These are phyloP conservation scores for Arge pagana DNA, from an alignment of 2,888 invertebrate species.

Conservation along the genomic window DNA sequence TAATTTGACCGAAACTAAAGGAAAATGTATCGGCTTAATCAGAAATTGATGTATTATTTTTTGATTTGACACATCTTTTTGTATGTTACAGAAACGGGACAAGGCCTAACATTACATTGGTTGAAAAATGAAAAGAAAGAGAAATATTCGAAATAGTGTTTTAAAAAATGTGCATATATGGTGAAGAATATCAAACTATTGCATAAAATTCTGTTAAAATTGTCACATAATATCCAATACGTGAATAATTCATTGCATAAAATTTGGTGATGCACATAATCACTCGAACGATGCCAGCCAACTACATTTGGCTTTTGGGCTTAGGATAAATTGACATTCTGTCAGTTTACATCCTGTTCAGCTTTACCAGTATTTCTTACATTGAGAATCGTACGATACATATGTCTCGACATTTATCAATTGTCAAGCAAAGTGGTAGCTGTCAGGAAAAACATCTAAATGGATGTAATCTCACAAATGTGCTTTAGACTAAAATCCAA, in stretches of 20 bases:
- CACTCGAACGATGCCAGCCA: slow-evolving; percentile 45
- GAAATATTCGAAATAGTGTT: too few species aligned
- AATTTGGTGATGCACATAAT: slow-evolving; percentile 16
- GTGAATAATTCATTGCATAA: slow-evolving; percentile 2
- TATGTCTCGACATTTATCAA: background rate
- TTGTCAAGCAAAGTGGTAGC: slow-evolving; percentile 1
- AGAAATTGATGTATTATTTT: background rate
- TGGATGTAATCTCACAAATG: slow-evolving; percentile 49
- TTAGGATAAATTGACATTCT: slow-evolving; percentile 40
- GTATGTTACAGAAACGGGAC: slow-evolving; percentile 12
- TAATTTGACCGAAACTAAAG: too few species aligned
- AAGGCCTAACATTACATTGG: slow-evolving; percentile 11
- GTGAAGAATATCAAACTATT: slow-evolving; percentile 13
- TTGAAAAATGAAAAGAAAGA: slow-evolving; percentile 7
- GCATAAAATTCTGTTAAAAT: background rate
- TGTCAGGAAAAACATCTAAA: slow-evolving; percentile 37
- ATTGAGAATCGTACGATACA: background rate
- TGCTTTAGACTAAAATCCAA: slow-evolving; percentile 40
- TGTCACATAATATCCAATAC: background rate
- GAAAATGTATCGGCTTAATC: too few species aligned
- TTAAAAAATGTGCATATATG: background rate
- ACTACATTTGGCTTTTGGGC: slow-evolving; percentile 48
- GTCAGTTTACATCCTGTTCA: slow-evolving; percentile 11
- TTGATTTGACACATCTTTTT: too few species aligned
- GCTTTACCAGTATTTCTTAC: background rate